Percentiles rank a stretch among this genome's conserved stretches.
phyloP scores from a whole-genome alignment of 2,888 invertebrate species.

The Kryphioiulus occultus region DNA sequence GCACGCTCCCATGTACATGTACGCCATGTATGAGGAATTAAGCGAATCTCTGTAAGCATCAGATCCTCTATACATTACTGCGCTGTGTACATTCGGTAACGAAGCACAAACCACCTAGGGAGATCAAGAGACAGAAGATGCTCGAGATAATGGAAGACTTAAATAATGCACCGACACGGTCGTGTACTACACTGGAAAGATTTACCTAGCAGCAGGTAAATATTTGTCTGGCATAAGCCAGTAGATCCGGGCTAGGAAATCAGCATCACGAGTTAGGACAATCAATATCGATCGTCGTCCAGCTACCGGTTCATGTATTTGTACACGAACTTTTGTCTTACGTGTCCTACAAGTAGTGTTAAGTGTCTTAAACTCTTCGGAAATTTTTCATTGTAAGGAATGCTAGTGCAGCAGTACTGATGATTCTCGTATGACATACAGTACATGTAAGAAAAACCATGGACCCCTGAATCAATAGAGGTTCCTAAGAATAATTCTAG shows the following conservation, averaged over 20 bases:
- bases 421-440: too few relatives aligned
- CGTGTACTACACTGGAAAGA: not conserved
- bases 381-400: not conserved
- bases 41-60: not conserved
- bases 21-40: not conserved
- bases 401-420: not conserved
- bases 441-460: too few relatives aligned
- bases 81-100: not conserved
- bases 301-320: too few relatives aligned
- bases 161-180: not conserved
- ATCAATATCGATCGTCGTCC: not conserved
- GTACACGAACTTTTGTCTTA: not conserved
- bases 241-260: too few relatives aligned
- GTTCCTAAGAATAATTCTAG: too few relatives aligned
- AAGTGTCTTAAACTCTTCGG: not conserved
- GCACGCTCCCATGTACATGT: not conserved
- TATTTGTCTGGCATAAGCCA: not conserved
- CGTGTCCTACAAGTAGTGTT: not conserved
- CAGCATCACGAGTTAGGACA: not conserved
- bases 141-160: not conserved
- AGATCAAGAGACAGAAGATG: not conserved
- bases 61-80: not conserved
- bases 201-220: not conserved
- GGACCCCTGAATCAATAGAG: not conserved
- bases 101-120: not conserved